Conservation (phyloP, 2,113 vertebrate species). For the Hippotragus niger region DNA sequence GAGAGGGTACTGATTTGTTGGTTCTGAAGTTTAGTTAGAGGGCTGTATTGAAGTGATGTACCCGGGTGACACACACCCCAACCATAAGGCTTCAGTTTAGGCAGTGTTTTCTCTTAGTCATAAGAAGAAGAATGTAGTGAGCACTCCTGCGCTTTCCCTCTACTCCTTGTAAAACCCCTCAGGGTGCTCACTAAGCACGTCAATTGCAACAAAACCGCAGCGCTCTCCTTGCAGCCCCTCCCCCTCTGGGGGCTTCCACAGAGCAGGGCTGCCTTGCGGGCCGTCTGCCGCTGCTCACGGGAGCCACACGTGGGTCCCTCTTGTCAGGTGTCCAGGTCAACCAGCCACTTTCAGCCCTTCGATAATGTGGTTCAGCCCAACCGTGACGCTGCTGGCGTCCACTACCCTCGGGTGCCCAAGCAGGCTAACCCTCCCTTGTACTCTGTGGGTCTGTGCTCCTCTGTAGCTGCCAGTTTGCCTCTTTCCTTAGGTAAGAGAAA, state of each 20-base stretch:
- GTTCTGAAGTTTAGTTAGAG: background rate
- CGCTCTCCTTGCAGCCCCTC: background rate
- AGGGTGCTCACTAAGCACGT: background rate
- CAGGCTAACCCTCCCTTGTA: fast-evolving
- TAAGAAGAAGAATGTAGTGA: background rate
- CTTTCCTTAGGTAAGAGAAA: background rate
- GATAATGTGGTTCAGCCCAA: background rate
- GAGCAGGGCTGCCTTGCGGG: background rate
- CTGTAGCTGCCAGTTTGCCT: background rate
- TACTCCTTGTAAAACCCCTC: background rate
- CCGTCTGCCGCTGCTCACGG: background rate
- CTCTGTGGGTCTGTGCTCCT: background rate
- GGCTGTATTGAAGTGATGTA: background rate
- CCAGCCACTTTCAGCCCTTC: background rate
- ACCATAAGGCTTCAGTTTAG: background rate
- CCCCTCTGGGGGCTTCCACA: no score
- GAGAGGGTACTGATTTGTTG: background rate
- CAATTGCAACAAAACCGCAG: background rate
- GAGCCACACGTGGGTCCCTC: no score
- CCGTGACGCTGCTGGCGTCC: fast-evolving
- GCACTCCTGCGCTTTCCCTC: background rate
- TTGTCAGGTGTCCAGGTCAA: background rate
- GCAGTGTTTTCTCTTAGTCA: background rate
- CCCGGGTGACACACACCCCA: background rate
- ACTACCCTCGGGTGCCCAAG: background rate